phyloP scores from a whole-genome alignment of 2,888 invertebrate genomes.

The Cerceris rybyensis region DNA sequence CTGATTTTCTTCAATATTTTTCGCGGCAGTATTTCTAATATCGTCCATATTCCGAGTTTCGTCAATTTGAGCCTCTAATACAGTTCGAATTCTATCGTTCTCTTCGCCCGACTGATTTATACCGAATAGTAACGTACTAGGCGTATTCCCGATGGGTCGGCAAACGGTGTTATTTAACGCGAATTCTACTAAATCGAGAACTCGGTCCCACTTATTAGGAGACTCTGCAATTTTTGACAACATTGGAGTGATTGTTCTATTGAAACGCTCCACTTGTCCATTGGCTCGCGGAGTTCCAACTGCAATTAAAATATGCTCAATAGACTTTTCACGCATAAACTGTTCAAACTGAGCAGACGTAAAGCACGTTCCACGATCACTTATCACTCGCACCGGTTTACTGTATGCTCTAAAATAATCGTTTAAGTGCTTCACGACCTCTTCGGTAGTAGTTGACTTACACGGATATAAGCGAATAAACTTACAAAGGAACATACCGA shows the following conservation, averaged over 20 bases:
- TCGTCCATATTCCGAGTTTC: neutral
- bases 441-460: neutral
- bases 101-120: neutral
- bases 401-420: constrained; percentile 7
- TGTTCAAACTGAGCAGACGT: constrained; percentile 6
- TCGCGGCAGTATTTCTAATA: neutral
- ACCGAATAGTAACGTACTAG: neutral
- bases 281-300: constrained; percentile 8
- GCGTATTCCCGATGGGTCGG: neutral
- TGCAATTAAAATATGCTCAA: neutral
- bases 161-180: constrained; percentile 11
- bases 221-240: neutral
- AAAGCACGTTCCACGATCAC: constrained; percentile 2
- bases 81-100: constrained; percentile 12
- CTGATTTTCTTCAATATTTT: neutral
- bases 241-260: neutral
- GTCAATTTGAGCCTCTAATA: neutral
- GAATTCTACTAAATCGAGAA: neutral
- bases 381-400: neutral
- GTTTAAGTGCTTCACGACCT: neutral
- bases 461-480: constrained; percentile 3
- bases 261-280: neutral
- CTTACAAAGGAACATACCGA: too few relatives aligned
- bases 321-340: neutral
- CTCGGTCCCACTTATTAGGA: constrained; percentile 4